Percentiles rank a stretch among this genome's conserved stretches.
phyloP scores from a whole-genome alignment of 2,888 invertebrate species.

The Lepeophtheirus nordmannii region DNA sequence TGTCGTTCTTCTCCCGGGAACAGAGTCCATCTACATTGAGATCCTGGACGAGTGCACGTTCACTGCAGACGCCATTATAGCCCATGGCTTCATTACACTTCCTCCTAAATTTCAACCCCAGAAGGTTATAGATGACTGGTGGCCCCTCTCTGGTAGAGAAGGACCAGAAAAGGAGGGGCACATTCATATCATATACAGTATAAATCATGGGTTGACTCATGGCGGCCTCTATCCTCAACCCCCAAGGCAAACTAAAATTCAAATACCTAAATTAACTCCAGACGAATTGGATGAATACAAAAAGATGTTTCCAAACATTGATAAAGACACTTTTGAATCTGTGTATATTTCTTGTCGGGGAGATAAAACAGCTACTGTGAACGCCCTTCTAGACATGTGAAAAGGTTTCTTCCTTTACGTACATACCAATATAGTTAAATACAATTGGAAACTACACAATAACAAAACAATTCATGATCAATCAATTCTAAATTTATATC shows the following conservation, averaged over 20 bases:
- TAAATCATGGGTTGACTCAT: constrained; percentile 31
- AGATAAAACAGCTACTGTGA: constrained; percentile 76
- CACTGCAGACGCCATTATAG: constrained; percentile 40
- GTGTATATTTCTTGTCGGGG: constrained; percentile 75
- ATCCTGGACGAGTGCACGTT: constrained; percentile 94
- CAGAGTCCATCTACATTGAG: constrained; percentile 74
- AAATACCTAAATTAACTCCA: constrained; percentile 8
- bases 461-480: too few species aligned
- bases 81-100: constrained; percentile 39
- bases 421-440: too few species aligned
- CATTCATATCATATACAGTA: constrained; percentile 76
- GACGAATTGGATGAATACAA: constrained; percentile 46
- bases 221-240: not conserved
- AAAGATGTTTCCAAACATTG: constrained; percentile 92
- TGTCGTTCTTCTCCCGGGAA: constrained; percentile 43
- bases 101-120: constrained; percentile 59
- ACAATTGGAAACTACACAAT: too few species aligned
- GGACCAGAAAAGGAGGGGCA: constrained; percentile 86
- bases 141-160: constrained; percentile 76
- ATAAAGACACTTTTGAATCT: constrained; percentile 76
- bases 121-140: constrained; percentile 90
- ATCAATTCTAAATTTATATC: too few species aligned
- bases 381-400: constrained; percentile 68
- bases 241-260: not conserved
- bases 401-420: not conserved